These are phyloP conservation scores for Smithornis capensis DNA, from an alignment of 2,113 vertebrate species.

Conservation along the genomic window DNA sequence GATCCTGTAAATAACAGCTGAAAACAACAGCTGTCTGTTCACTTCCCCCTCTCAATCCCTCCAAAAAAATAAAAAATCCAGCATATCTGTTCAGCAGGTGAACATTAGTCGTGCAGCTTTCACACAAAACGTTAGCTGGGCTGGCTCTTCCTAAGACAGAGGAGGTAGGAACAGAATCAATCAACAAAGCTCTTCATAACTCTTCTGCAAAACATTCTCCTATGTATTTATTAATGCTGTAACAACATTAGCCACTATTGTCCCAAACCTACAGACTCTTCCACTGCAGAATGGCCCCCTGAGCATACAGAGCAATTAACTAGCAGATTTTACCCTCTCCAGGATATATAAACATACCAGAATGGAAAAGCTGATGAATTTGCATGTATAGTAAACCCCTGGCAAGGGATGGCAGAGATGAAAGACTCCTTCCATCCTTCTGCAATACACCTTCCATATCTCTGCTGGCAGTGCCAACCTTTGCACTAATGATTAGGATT, in stretches of 20 bases:
- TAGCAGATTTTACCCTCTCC: background rate
- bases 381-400: background rate
- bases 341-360: background rate
- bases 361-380: constrained; percentile 13
- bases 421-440: constrained; percentile 3
- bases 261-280: background rate
- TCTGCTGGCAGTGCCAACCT: constrained; percentile 11
- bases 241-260: background rate
- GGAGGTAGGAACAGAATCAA: background rate
- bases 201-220: background rate
- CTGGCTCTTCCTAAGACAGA: background rate
- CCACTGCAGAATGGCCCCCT: background rate
- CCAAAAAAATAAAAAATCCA: background rate
- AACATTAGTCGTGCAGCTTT: constrained; percentile 27
- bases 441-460: background rate
- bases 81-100: background rate
- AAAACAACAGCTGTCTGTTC: constrained; percentile 9
- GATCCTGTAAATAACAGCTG: constrained; percentile 54
- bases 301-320: background rate
- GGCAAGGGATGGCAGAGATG: constrained; percentile 24
- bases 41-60: background rate
- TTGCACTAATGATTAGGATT: background rate
- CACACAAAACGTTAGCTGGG: background rate
- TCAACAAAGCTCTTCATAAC: background rate
- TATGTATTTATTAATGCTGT: background rate